Conservation (phyloP, 1,140 invertebrate genomes). For the Penaeus chinensis region DNA sequence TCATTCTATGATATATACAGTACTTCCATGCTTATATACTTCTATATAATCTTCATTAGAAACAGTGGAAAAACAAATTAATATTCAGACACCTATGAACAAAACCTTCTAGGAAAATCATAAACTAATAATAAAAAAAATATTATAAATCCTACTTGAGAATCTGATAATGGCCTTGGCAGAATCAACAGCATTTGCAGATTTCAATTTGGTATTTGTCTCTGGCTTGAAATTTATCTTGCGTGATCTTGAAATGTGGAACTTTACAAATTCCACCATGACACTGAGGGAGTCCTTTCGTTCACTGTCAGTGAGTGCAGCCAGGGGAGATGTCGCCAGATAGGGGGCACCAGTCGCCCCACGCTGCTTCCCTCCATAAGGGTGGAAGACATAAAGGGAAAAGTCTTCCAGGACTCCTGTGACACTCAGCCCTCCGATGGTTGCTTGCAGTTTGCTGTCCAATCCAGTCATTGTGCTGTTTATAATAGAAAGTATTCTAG, state of each 20-base stretch:
- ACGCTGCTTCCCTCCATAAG: constrained; percentile 81
- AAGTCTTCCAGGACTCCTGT: constrained; percentile 96
- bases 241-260: constrained; percentile 89
- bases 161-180: constrained; percentile 87
- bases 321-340: constrained; percentile 68
- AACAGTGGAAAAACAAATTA: background rate
- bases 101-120: background rate
- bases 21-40: no score
- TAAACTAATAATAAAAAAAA: background rate
- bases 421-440: constrained; percentile 87
- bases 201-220: constrained; percentile 43
- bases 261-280: constrained; percentile 97
- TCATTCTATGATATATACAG: no score
- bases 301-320: constrained; percentile 82
- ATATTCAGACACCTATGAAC: background rate
- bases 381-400: constrained; percentile 97
- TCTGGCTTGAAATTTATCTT: constrained; percentile 78
- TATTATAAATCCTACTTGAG: constrained; percentile 78
- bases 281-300: constrained; percentile 95
- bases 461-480: constrained; percentile 47
- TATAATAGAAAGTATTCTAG: background rate
- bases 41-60: background rate
- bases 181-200: constrained; percentile 69
- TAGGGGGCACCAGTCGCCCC: constrained; percentile 37
- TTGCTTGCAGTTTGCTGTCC: constrained; percentile 48